Conservation (phyloP, 2,888 invertebrate genomes). For the Agonopterix subpropinquella region DNA sequence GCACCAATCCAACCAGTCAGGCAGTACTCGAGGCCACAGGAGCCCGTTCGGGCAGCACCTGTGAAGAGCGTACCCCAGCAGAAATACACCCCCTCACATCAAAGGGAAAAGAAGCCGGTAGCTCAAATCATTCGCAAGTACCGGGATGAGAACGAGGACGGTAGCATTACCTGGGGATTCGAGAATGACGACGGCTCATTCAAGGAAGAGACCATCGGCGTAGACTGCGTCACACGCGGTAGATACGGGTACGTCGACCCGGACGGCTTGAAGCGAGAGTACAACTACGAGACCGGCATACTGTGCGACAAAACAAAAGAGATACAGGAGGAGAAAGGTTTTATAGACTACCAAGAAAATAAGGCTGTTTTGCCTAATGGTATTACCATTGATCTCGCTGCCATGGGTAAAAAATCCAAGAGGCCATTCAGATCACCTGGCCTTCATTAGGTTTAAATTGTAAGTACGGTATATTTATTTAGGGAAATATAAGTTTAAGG, state of each 20-base stretch:
- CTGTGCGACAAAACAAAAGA: conserved; percentile 78
- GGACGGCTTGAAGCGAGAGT: conserved; percentile 87
- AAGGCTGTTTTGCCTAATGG: conserved; percentile 84
- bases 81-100: conserved; percentile 52
- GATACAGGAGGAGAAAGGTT: conserved; percentile 76
- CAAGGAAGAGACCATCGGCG: conserved; percentile 89
- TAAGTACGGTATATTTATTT: conserved; percentile 60
- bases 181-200: conserved; percentile 92
- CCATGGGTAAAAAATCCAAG: conserved; percentile 83
- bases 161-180: conserved; percentile 91
- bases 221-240: conserved; percentile 84
- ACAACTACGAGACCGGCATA: conserved; percentile 88
- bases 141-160: conserved; percentile 86
- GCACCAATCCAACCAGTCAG: conserved; percentile 59
- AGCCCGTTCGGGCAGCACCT: conserved; percentile 49
- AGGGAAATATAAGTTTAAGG: conserved; percentile 56
- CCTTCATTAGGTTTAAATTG: conserved; percentile 53
- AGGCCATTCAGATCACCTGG: conserved; percentile 77
- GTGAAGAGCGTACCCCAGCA: conserved; percentile 53
- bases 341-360: conserved; percentile 84
- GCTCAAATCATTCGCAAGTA: conserved; percentile 82
- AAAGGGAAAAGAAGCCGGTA: conserved; percentile 80
- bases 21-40: conserved; percentile 63
- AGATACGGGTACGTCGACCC: conserved; percentile 91
- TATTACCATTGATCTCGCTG: conserved; percentile 80